These are phyloP conservation scores for Drosophila orosa DNA, from an alignment of 1,140 invertebrate species.

Conservation along the genomic window DNA sequence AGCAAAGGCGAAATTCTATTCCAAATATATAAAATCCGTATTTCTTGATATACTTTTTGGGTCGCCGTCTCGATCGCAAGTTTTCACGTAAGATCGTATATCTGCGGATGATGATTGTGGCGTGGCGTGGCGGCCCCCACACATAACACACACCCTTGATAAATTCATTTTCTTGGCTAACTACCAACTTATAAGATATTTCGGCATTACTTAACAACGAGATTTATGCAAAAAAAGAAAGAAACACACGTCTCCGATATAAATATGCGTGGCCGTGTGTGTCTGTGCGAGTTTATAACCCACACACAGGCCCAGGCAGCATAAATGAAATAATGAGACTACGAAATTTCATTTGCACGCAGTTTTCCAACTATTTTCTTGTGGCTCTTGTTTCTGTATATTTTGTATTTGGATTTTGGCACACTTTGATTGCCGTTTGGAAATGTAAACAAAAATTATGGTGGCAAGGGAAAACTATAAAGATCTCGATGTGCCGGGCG, in stretches of 20 bases:
- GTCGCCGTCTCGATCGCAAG: slow-evolving; percentile 32
- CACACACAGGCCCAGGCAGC: slow-evolving; percentile 7
- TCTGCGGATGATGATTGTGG: slow-evolving; percentile 40
- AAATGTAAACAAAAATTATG: slow-evolving; percentile 79
- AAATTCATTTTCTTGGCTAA: slow-evolving; percentile 65
- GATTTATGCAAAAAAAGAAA: slow-evolving; percentile 66
- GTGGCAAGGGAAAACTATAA: slow-evolving; percentile 18
- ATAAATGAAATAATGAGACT: slow-evolving; percentile 20
- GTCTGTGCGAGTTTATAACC: slow-evolving; percentile 16
- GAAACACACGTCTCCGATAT: slow-evolving; percentile 9
- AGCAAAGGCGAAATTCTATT: slow-evolving; percentile 33
- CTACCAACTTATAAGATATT: slow-evolving; percentile 67
- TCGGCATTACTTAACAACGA: slow-evolving; percentile 73
- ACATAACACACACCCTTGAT: slow-evolving; percentile 50
- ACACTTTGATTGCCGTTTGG: slow-evolving; percentile 70
- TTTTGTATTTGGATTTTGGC: slow-evolving; percentile 40
- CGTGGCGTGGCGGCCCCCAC: slow-evolving; percentile 17
- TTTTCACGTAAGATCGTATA: slow-evolving; percentile 32
- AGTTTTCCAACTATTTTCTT: slow-evolving; percentile 37
- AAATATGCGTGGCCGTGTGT: slow-evolving; percentile 13
- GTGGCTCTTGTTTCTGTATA: neutral
- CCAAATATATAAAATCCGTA: slow-evolving; percentile 33
- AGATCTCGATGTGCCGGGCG: slow-evolving; percentile 58
- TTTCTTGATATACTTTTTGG: slow-evolving; percentile 30
- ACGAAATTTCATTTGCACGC: slow-evolving; percentile 62